Evolutionary conservation across 2,888 invertebrate species (phyloP).

Genomic region (Hirtodrosophila duncani): DNA sequence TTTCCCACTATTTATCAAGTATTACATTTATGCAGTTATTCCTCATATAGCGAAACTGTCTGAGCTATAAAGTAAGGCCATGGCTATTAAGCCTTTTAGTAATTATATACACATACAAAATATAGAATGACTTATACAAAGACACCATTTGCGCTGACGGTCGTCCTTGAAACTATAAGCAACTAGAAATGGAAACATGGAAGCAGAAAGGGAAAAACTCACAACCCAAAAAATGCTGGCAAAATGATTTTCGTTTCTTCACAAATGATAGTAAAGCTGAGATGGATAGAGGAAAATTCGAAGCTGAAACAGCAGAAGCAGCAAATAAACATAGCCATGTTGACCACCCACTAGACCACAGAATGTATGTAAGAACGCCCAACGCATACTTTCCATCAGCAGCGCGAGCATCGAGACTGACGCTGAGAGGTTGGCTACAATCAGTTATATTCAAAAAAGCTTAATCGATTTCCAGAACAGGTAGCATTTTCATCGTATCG

Average conservation of each 20-base stretch:
- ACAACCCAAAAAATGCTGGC: not conserved
- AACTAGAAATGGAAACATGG: slow-evolving; percentile 1
- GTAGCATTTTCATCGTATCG: slow-evolving; percentile 31
- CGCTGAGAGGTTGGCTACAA: no score
- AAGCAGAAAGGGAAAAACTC: slow-evolving; percentile 3
- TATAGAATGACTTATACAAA: slow-evolving; percentile 47
- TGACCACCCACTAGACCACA: no score
- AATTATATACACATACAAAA: slow-evolving; percentile 50
- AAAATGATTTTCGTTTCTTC: not conserved
- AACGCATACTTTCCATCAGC: no score
- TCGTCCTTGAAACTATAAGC: slow-evolving; percentile 48
- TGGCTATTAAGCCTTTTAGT: slow-evolving; percentile 50
- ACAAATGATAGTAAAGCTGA: not conserved
- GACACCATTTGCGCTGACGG: slow-evolving; percentile 17
- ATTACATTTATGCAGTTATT: no score
- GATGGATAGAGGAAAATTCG: slow-evolving; percentile 24
- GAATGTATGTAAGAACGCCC: no score
- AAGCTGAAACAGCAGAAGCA: no score
- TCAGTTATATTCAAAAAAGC: slow-evolving; percentile 56
- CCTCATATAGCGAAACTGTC: no score
- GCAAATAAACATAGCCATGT: slow-evolving; percentile 50
- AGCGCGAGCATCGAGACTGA: no score
- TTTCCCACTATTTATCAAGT: no score
- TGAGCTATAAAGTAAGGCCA: no score
- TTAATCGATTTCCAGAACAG: slow-evolving; percentile 61